phyloP scores from a whole-genome alignment of 37 sponge, comb jelly and placozoan species.

The Mnemiopsis leidyi region DNA sequence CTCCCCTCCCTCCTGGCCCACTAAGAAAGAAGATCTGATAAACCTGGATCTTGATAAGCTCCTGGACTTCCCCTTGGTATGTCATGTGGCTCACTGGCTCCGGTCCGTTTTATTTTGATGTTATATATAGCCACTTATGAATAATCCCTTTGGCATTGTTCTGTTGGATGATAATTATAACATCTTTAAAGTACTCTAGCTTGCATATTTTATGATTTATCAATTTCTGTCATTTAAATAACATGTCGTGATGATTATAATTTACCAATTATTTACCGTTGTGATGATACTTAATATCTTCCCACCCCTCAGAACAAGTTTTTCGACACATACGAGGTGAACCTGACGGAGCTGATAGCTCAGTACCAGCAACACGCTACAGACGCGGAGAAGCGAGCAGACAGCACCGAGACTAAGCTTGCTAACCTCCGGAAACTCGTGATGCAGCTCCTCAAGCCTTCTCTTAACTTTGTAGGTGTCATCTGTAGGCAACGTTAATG shows the following conservation, averaged over 20 bases:
- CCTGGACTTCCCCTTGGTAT: constrained; percentile 51
- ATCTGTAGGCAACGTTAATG: background rate
- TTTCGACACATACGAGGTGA: constrained; percentile 61
- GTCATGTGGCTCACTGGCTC: too few relatives aligned
- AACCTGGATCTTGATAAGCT: constrained; percentile 62
- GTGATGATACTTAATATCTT: background rate
- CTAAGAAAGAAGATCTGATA: constrained; percentile 59
- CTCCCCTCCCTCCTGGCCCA: constrained; percentile 62
- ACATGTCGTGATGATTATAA: too few relatives aligned
- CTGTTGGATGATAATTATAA: background rate
- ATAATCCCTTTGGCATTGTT: too few relatives aligned
- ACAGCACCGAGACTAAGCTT: constrained; percentile 5
- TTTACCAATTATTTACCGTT: too few relatives aligned
- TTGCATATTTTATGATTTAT: too few relatives aligned
- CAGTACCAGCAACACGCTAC: constrained; percentile 56
- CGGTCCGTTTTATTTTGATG: too few relatives aligned
- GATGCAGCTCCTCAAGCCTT: constrained; percentile 62
- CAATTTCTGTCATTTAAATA: too few relatives aligned
- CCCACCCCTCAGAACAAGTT: constrained; percentile 43
- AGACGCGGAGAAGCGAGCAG: constrained; percentile 35
- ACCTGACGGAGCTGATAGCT: constrained; percentile 53
- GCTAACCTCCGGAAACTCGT: constrained; percentile 46
- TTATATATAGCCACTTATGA: too few relatives aligned
- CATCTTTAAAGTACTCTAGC: background rate
- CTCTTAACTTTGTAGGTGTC: constrained; percentile 45